phyloP scores from a whole-genome alignment of 2,797 vertebrate genomes.

The Arremon brunneinucha region DNA sequence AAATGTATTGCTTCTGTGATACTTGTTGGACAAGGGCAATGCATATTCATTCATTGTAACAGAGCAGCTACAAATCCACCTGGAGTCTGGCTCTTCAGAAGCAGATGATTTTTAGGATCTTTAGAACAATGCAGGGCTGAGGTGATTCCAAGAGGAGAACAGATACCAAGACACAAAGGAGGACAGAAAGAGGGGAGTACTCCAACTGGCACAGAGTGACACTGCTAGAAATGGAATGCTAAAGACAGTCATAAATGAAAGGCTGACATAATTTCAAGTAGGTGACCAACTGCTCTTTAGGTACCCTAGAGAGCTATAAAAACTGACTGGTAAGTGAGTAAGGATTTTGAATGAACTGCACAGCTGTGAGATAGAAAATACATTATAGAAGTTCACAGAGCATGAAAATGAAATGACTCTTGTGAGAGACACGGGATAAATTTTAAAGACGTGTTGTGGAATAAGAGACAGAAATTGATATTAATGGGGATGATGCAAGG shows the following conservation, averaged over 20 bases:
- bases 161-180: neutral
- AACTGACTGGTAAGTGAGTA: neutral
- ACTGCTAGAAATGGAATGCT: neutral
- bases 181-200: neutral
- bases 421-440: neutral
- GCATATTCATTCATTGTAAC: neutral
- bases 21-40: neutral
- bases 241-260: neutral
- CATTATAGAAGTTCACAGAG: neutral
- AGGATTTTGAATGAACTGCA: neutral
- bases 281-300: neutral
- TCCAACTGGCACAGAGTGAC: neutral
- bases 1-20: neutral
- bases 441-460: neutral
- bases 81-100: neutral
- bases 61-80: neutral
- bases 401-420: neutral
- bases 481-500: neutral
- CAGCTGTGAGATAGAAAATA: conserved; percentile 12
- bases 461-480: neutral
- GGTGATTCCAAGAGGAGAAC: neutral
- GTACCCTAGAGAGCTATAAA: neutral
- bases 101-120: neutral
- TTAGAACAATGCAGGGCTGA: neutral
- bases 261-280: neutral